Conservation (phyloP, 2,113 vertebrate species). For the Centropristis striata region DNA sequence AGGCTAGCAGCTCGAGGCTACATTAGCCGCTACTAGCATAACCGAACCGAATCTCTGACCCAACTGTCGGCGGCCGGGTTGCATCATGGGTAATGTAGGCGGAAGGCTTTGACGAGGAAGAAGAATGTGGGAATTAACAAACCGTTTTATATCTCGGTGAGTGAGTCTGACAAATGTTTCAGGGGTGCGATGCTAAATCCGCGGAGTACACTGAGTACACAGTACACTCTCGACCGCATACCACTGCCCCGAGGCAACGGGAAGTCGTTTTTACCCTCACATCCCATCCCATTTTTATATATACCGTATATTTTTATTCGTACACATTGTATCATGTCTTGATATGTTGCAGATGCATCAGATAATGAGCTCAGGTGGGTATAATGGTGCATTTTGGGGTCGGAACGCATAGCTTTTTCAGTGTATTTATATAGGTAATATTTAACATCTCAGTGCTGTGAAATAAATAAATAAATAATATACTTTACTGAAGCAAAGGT, state of each 20-base stretch:
- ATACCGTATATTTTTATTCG: no score
- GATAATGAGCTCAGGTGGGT: neutral
- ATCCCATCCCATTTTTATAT: no score
- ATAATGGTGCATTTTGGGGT: neutral
- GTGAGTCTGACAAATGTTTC: neutral
- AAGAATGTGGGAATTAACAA: neutral
- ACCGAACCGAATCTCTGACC: conserved; percentile 14
- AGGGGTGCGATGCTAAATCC: no score
- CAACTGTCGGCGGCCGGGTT: neutral
- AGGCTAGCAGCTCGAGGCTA: neutral
- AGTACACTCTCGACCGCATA: neutral
- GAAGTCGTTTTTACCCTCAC: neutral
- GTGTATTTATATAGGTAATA: no score
- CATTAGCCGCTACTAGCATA: conserved; percentile 19
- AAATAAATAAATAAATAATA: neutral
- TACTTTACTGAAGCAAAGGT: neutral
- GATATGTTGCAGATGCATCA: neutral
- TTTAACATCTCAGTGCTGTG: neutral
- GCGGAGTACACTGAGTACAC: no score
- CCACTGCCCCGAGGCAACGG: neutral
- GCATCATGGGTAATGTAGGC: conserved; percentile 48
- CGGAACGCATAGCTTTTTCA: neutral
- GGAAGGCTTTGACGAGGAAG: neutral
- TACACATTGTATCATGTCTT: neutral
- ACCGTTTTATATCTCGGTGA: neutral